phyloP scores from a whole-genome alignment of 2,888 invertebrate genomes.

The Colletes collaris region DNA sequence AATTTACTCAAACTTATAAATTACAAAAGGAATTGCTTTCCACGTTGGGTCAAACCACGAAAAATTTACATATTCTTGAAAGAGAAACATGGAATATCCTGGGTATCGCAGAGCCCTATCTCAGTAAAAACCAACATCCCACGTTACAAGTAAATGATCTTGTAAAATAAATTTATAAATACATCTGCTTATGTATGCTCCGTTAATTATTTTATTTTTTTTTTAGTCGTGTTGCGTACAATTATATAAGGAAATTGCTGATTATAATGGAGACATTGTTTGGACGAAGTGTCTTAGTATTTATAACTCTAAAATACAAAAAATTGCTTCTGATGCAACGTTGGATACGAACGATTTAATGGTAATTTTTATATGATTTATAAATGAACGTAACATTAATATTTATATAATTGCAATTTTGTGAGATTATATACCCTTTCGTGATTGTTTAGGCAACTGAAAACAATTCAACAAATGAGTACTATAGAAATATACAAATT shows the following conservation, averaged over 20 bases:
- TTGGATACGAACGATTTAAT: conserved; percentile 62
- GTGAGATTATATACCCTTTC: not conserved
- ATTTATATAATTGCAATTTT: not conserved
- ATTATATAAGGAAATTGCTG: conserved; percentile 84
- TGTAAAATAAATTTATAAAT: conserved; percentile 4
- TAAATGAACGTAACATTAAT: not conserved
- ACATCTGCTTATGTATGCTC: not conserved
- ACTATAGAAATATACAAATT: conserved; percentile 71
- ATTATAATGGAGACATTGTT: conserved; percentile 83
- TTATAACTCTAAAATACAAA: conserved; percentile 70
- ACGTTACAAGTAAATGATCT: conserved; percentile 85
- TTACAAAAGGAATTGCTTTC: conserved; percentile 84
- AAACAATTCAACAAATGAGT: conserved; percentile 63
- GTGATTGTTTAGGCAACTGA: conserved; percentile 58
- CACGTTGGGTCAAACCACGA: conserved; percentile 83
- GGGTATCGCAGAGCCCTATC: conserved; percentile 84
- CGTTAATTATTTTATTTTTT: conserved; percentile 21
- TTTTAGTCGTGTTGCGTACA: conserved; percentile 84
- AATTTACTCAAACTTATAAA: conserved; percentile 85
- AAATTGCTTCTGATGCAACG: conserved; percentile 55
- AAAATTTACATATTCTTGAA: conserved; percentile 84
- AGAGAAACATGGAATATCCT: conserved; percentile 82
- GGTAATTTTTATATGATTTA: conserved; percentile 57
- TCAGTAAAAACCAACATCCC: conserved; percentile 86
- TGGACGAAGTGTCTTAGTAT: conserved; percentile 79